Conservation (phyloP, 2,797 vertebrate species). For the Carapus acus region DNA sequence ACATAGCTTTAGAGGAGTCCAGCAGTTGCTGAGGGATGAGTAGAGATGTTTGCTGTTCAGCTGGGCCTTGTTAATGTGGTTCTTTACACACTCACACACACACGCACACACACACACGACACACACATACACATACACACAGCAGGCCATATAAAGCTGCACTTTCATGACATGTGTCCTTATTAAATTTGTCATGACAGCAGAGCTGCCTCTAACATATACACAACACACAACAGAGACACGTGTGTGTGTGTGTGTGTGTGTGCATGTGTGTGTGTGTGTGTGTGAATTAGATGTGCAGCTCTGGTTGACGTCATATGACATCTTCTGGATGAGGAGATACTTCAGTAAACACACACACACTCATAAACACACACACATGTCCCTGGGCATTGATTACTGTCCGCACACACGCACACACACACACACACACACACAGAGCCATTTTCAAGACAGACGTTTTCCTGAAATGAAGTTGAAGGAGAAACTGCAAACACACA, state of each 20-base stretch:
- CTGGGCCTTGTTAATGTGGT: background rate
- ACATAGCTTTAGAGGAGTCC: background rate
- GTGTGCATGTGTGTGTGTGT: too few species aligned
- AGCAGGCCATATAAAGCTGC: background rate
- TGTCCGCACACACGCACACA: conserved; percentile 3
- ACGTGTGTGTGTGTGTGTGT: too few species aligned
- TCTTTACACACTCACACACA: too few species aligned
- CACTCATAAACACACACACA: too few species aligned
- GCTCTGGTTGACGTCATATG: too few species aligned
- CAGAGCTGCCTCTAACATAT: too few species aligned
- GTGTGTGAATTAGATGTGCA: too few species aligned
- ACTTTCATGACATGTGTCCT: background rate
- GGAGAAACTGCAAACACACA: conserved; percentile 7
- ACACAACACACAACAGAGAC: too few species aligned
- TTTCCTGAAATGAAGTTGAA: background rate
- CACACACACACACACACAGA: conserved; percentile 12
- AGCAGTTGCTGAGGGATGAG: conserved; percentile 2
- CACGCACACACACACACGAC: too few species aligned
- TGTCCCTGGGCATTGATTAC: background rate
- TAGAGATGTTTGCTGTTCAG: background rate
- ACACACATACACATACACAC: background rate
- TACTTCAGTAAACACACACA: too few species aligned
- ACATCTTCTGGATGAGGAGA: too few species aligned
- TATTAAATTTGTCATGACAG: background rate
- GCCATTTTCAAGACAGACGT: conserved; percentile 1